A percentile compares a stretch with the other conserved stretches of the same genome.
Conservation (phyloP, 2,113 vertebrate species). For the Trachemys scripta region DNA sequence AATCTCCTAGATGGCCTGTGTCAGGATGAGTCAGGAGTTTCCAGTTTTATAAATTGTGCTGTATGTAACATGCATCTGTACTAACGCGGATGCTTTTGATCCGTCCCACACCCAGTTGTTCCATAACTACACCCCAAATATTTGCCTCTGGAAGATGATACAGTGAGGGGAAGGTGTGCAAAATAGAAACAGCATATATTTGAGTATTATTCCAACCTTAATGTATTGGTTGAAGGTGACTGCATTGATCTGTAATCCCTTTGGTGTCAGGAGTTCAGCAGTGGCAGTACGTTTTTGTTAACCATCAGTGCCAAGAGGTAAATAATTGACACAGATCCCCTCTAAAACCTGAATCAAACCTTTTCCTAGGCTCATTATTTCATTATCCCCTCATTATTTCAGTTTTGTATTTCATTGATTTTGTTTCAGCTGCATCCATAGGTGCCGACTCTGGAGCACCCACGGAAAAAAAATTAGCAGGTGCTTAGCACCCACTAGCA, state of each 20-base stretch:
- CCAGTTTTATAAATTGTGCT: accelerated
- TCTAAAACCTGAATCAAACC: not conserved
- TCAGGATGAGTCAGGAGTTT: constrained; percentile 5
- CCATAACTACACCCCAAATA: not conserved
- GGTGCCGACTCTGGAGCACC: too few species aligned
- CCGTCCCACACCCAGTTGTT: not conserved
- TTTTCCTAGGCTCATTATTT: too few species aligned
- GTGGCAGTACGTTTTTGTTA: not conserved
- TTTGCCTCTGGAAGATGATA: not conserved
- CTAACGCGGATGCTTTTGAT: not conserved
- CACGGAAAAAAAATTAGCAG: too few species aligned
- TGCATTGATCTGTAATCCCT: constrained; percentile 15
- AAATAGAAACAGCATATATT: not conserved
- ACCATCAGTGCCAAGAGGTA: not conserved
- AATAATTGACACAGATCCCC: not conserved
- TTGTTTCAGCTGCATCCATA: not conserved
- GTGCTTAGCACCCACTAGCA: too few species aligned
- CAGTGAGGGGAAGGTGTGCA: not conserved
- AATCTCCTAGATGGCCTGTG: not conserved
- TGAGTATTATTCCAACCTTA: not conserved
- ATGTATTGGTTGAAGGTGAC: not conserved
- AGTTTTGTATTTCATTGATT: not conserved
- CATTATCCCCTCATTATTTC: too few species aligned
- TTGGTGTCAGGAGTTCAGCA: not conserved
- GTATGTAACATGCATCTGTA: not conserved